These are phyloP conservation scores for Drosophila nr. medialis DNA, from an alignment of 2,888 invertebrate genomes.

Conservation along the genomic window DNA sequence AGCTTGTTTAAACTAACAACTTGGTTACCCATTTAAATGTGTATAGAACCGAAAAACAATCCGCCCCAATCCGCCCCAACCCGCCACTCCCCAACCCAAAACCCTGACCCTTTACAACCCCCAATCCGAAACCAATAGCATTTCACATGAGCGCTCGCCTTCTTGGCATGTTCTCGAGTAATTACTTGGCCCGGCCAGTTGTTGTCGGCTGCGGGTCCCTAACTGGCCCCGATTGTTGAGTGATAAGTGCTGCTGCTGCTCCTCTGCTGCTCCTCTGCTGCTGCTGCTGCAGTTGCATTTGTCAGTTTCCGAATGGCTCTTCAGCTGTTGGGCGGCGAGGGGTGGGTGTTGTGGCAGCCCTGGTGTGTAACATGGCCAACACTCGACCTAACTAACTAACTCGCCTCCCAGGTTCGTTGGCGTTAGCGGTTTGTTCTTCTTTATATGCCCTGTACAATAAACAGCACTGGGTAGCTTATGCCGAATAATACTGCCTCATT, in stretches of 20 bases:
- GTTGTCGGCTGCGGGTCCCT: slow-evolving; percentile 9
- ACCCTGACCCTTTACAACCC: not conserved
- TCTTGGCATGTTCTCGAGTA: slow-evolving; percentile 73
- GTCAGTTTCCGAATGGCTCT: slow-evolving; percentile 38
- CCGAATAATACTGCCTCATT: too few species aligned
- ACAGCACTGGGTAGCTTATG: not conserved
- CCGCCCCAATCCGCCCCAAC: not conserved
- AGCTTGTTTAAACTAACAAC: slow-evolving; percentile 54
- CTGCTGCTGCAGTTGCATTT: slow-evolving; percentile 48
- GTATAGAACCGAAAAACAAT: slow-evolving; percentile 21
- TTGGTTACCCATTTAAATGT: slow-evolving; percentile 63
- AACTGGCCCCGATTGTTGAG: slow-evolving; percentile 74
- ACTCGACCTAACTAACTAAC: slow-evolving; percentile 56
- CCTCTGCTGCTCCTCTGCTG: not conserved
- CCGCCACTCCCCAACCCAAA: not conserved
- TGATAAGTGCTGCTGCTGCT: slow-evolving; percentile 65
- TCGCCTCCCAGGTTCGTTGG: slow-evolving; percentile 35
- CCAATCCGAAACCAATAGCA: slow-evolving; percentile 9
- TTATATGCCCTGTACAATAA: slow-evolving; percentile 23
- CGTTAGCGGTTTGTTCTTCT: slow-evolving; percentile 31
- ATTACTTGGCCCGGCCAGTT: slow-evolving; percentile 61
- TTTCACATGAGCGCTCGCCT: slow-evolving; percentile 36
- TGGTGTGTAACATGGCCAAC: slow-evolving; percentile 49
- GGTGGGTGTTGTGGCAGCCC: not conserved
- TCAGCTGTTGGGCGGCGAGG: not conserved